Percentiles rank a stretch among this genome's conserved stretches.
phyloP scores from a whole-genome alignment of 2,888 invertebrate genomes.

The Latrodectus elegans region DNA sequence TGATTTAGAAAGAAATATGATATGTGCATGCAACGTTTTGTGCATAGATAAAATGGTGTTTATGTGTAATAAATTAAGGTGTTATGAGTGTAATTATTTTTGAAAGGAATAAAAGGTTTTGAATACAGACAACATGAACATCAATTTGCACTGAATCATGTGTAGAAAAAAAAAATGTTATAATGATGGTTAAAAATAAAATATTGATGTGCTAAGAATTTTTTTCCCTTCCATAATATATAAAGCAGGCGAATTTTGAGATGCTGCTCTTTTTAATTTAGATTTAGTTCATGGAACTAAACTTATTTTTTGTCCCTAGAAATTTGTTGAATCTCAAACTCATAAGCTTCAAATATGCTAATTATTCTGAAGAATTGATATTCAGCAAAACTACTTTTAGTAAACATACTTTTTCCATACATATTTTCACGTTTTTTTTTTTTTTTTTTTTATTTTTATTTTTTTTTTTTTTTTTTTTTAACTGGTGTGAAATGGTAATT shows the following conservation, averaged over 20 bases:
- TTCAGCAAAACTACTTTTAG: too few relatives aligned
- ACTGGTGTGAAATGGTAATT: too few relatives aligned
- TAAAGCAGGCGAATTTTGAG: neutral
- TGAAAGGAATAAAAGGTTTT: slow-evolving; percentile 27
- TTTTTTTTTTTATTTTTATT: too few relatives aligned
- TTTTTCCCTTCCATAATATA: neutral
- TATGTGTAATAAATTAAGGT: slow-evolving; percentile 6
- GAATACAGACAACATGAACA: slow-evolving; percentile 23
- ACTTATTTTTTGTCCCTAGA: neutral
- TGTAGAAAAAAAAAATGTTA: slow-evolving; percentile 16
- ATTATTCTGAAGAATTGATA: too few relatives aligned
- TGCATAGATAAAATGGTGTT: slow-evolving; percentile 40
- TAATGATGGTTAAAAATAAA: slow-evolving; percentile 13
- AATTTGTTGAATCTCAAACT: too few relatives aligned
- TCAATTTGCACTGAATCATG: slow-evolving; percentile 31
- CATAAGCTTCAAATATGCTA: too few relatives aligned
- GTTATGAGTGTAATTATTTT: slow-evolving; percentile 33
- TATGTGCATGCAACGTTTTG: slow-evolving; percentile 38
- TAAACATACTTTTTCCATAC: too few relatives aligned
- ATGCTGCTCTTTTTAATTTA: neutral
- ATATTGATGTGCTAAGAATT: slow-evolving; percentile 17
- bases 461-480: too few relatives aligned
- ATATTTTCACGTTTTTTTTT: too few relatives aligned
- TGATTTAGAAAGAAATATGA: slow-evolving; percentile 41
- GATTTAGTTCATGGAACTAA: neutral